A percentile compares a stretch with the other conserved stretches of the same genome.
Evolutionary conservation across 2,888 invertebrate genomes (phyloP).

Genomic region (Selenia dentaria): DNA sequence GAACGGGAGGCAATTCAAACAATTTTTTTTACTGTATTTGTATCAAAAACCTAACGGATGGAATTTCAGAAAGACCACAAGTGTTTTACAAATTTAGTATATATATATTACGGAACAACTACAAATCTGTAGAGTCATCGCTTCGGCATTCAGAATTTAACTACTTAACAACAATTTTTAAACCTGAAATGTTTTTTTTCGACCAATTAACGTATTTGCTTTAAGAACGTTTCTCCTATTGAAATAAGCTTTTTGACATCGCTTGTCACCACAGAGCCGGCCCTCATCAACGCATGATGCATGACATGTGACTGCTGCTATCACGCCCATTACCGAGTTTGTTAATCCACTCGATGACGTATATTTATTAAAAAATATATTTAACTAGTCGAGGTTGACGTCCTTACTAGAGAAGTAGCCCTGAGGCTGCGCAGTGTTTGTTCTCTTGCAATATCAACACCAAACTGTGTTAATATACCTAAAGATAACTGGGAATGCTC

Average conservation of each 20-base stretch:
- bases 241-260: slow-evolving; percentile 31
- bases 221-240: slow-evolving; percentile 25
- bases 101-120: no score
- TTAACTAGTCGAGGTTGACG: slow-evolving; percentile 40
- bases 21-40: no score
- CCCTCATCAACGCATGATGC: slow-evolving; percentile 48
- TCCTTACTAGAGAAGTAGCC: slow-evolving; percentile 37
- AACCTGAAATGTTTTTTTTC: slow-evolving; percentile 29
- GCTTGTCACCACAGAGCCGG: slow-evolving; percentile 41
- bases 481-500: slow-evolving; percentile 57
- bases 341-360: slow-evolving; percentile 50
- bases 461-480: slow-evolving; percentile 53
- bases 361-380: slow-evolving; percentile 45
- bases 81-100: no score
- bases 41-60: no score
- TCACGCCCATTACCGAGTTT: slow-evolving; percentile 45
- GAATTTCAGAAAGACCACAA: no score
- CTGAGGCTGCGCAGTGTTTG: slow-evolving; percentile 40
- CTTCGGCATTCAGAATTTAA: slow-evolving; percentile 41
- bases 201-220: slow-evolving; percentile 37
- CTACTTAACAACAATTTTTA: slow-evolving; percentile 44
- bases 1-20: no score
- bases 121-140: slow-evolving; percentile 30
- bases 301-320: slow-evolving; percentile 45
- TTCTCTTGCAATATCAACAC: slow-evolving; percentile 45